A percentile compares a stretch with the other conserved stretches of the same genome.
Evolutionary conservation across 1,140 invertebrate genomes (phyloP).

Genomic region (Cydia splendana): DNA sequence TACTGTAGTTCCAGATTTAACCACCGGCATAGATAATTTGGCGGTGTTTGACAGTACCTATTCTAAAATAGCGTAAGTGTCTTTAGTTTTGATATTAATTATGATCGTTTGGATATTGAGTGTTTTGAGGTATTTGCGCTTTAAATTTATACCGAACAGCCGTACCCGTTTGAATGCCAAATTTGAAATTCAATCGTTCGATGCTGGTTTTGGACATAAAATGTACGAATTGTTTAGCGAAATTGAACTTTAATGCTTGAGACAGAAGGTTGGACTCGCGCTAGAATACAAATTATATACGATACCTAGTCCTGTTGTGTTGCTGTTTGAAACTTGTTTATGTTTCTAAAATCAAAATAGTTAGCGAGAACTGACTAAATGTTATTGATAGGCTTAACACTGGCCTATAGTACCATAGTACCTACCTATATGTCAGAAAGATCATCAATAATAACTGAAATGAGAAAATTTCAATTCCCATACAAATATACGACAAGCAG

Average conservation of each 20-base stretch:
- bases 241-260: neutral
- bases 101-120: neutral
- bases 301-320: neutral
- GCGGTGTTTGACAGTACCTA: neutral
- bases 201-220: neutral
- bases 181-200: slow-evolving; percentile 30
- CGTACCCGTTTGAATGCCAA: slow-evolving; percentile 12
- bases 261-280: neutral
- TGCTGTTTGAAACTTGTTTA: neutral
- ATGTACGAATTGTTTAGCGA: neutral
- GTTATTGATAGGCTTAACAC: no score
- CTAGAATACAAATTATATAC: neutral
- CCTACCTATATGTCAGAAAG: no score
- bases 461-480: no score
- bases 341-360: neutral
- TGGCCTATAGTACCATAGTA: no score
- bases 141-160: slow-evolving; percentile 29
- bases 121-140: neutral
- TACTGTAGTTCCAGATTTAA: neutral
- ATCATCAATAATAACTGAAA: no score
- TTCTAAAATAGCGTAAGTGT: neutral
- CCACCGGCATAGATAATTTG: neutral
- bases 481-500: no score
- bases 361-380: neutral
- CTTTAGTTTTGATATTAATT: neutral